phyloP scores from a whole-genome alignment of 2,797 vertebrate genomes.

The Psittacula echo region DNA sequence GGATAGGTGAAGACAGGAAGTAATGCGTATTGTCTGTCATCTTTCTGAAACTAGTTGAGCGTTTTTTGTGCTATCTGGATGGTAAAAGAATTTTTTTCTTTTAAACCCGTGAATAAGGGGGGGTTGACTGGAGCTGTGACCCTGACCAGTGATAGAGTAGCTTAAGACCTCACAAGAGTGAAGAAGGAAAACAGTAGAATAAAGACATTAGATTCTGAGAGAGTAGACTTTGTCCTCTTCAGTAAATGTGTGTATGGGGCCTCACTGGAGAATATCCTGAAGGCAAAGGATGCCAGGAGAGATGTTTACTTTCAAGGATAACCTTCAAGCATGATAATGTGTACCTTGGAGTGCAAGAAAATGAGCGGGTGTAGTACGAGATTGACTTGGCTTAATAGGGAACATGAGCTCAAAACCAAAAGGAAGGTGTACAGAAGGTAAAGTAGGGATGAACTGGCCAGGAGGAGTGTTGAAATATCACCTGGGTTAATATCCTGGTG shows the following conservation, averaged over 20 bases:
- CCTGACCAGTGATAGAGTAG: background rate
- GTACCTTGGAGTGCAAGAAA: background rate
- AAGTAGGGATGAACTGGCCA: background rate
- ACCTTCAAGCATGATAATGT: too few species aligned
- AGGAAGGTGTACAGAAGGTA: background rate
- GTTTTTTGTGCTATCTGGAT: background rate
- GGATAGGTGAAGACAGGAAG: background rate
- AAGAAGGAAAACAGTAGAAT: background rate
- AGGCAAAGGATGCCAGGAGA: background rate
- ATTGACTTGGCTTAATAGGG: background rate
- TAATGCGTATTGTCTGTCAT: background rate
- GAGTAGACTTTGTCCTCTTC: background rate
- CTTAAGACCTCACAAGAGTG: background rate
- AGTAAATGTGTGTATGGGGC: background rate
- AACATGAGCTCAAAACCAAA: background rate
- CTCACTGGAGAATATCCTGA: background rate
- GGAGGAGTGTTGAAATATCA: background rate
- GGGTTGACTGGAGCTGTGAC: background rate
- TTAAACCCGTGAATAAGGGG: background rate
- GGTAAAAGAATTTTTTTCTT: background rate
- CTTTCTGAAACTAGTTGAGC: background rate
- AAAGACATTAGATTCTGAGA: background rate
- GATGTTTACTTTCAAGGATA: background rate
- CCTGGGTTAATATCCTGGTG: background rate
- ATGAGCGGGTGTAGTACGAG: background rate